Percentiles rank a stretch among this genome's conserved stretches.
Evolutionary conservation across 1,140 invertebrate genomes (phyloP).

Genomic region (Bombus sylvicola): DNA sequence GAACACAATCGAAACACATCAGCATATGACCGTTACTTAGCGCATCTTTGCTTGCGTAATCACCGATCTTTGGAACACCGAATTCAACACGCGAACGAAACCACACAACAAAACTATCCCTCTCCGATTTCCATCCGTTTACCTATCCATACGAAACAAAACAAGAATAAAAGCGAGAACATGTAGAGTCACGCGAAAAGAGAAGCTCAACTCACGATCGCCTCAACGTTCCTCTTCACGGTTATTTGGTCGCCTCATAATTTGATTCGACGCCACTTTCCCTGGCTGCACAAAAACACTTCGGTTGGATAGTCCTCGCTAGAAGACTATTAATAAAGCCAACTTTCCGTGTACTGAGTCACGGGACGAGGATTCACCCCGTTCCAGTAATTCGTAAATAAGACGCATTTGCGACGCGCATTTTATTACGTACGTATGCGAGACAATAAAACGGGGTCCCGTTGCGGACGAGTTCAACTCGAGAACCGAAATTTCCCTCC

Average conservation of each 20-base stretch:
- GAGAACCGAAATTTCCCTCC: not conserved
- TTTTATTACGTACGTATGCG: not conserved
- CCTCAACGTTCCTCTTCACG: constrained; percentile 23
- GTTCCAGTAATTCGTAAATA: constrained; percentile 1
- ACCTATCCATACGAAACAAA: not conserved
- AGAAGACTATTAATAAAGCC: constrained; percentile 21
- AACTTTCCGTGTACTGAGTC: constrained; percentile 23
- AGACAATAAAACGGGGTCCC: not conserved
- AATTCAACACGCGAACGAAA: constrained; percentile 19
- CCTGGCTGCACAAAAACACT: constrained; percentile 28
- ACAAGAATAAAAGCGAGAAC: constrained; percentile 4
- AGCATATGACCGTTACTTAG: constrained; percentile 9
- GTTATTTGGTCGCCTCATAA: not conserved
- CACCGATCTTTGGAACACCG: too few relatives aligned
- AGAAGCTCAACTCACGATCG: constrained; percentile 27
- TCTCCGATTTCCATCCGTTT: not conserved
- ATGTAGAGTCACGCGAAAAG: constrained; percentile 13
- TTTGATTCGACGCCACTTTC: constrained; percentile 29
- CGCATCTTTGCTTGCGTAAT: constrained; percentile 24
- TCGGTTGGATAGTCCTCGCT: not conserved
- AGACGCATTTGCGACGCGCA: not conserved
- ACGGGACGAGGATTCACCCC: constrained; percentile 25
- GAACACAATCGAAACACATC: constrained; percentile 2
- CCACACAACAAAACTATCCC: not conserved
- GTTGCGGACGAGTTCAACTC: not conserved